These are phyloP conservation scores for Syngnathus typhle DNA, from an alignment of 2,113 vertebrate genomes.

Conservation along the genomic window DNA sequence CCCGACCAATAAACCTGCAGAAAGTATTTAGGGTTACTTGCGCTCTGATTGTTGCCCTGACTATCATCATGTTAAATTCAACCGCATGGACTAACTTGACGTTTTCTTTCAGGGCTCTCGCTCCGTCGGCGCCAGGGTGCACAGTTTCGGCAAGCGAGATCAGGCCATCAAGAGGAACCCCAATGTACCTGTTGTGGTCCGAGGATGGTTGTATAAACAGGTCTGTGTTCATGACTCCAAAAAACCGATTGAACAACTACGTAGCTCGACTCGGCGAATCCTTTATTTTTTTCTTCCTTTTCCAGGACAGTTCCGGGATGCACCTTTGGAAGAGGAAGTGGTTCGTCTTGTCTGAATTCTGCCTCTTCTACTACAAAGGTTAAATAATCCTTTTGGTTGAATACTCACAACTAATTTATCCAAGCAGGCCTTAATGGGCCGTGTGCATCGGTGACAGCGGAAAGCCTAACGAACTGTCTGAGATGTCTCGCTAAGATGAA, in stretches of 20 bases:
- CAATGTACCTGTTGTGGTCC: conserved; percentile 83
- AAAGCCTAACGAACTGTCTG: background rate
- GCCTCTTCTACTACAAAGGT: conserved; percentile 99
- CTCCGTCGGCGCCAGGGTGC: conserved; percentile 74
- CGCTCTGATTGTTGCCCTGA: too few relatives aligned
- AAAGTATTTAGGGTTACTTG: too few relatives aligned
- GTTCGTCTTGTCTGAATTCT: conserved; percentile 93
- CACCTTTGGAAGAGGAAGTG: conserved; percentile 92
- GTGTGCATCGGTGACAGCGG: background rate
- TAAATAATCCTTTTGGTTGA: conserved; percentile 24
- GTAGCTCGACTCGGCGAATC: conserved; percentile 1
- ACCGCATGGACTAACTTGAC: too few relatives aligned
- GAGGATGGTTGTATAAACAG: conserved; percentile 97
- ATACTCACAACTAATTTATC: background rate
- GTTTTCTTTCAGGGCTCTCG: conserved; percentile 72
- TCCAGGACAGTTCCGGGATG: conserved; percentile 94
- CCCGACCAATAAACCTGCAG: too few relatives aligned
- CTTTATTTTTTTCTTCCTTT: conserved; percentile 20
- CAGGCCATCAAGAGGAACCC: conserved; percentile 89
- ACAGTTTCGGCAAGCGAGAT: conserved; percentile 92
- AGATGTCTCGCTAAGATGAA: background rate
- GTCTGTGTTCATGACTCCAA: conserved; percentile 46
- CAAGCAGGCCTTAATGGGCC: too few relatives aligned
- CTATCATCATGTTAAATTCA: too few relatives aligned
- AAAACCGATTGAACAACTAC: conserved; percentile 11